Conservation (phyloP, 2,797 vertebrate genomes). For the Garrulus glandarius region DNA sequence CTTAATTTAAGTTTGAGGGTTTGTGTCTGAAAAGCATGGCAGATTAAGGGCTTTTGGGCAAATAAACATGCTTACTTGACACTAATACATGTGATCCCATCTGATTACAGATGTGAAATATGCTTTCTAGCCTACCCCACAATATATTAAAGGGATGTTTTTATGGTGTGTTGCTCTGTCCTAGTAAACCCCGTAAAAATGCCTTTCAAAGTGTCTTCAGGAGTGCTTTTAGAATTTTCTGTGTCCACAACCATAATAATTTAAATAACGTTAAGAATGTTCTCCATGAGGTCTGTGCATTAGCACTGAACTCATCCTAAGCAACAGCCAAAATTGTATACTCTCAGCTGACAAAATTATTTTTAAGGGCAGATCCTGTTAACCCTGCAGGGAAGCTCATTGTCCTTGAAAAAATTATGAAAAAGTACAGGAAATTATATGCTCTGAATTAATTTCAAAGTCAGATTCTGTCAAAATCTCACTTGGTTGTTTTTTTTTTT, state of each 20-base stretch:
- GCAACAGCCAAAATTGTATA: neutral
- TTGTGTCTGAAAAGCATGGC: neutral
- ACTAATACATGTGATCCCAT: neutral
- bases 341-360: neutral
- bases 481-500: neutral
- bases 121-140: neutral
- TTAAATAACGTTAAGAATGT: neutral
- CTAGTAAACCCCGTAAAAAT: neutral
- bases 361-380: neutral
- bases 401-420: neutral
- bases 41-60: neutral
- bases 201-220: neutral
- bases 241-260: neutral
- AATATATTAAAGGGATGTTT: neutral
- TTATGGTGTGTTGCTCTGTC: neutral
- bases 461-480: neutral
- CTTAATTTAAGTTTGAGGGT: neutral
- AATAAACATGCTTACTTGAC: neutral
- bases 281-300: neutral
- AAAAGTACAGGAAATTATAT: neutral
- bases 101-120: neutral
- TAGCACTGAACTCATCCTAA: neutral
- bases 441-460: neutral
- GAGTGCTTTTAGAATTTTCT: neutral
- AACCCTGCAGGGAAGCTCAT: neutral